phyloP scores from a whole-genome alignment of 1,140 invertebrate species.

The Macrocentrus cingulum region DNA sequence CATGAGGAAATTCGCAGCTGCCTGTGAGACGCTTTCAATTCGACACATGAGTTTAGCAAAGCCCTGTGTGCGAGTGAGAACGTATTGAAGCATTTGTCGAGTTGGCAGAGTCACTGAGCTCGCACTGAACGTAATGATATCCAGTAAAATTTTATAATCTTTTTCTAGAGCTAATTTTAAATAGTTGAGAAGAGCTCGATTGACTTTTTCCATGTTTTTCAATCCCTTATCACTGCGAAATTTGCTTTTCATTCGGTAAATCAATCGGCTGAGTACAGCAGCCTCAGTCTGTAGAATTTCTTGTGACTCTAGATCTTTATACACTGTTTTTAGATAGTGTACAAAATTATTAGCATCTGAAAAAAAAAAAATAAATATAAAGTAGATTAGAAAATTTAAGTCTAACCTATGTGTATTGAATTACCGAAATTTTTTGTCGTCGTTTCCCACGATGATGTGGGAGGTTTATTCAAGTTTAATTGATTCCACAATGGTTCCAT shows the following conservation, averaged over 20 bases:
- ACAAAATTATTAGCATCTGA: conserved; percentile 38
- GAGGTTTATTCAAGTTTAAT: conserved; percentile 40
- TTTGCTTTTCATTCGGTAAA: conserved; percentile 66
- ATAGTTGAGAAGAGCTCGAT: conserved; percentile 61
- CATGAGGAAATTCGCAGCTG: conserved; percentile 58
- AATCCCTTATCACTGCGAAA: conserved; percentile 65
- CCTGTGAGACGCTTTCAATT: conserved; percentile 54
- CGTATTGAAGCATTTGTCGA: conserved; percentile 63
- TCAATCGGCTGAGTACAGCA: conserved; percentile 61
- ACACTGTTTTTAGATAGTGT: conserved; percentile 33
- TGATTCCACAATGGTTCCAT: conserved; percentile 49
- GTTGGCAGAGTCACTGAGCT: conserved; percentile 55
- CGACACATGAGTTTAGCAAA: conserved; percentile 62
- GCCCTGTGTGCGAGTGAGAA: conserved; percentile 60
- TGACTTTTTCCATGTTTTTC: conserved; percentile 62
- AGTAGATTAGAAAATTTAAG: conserved; percentile 13
- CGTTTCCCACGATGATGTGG: conserved; percentile 37
- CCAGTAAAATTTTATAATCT: conserved; percentile 47
- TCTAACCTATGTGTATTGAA: conserved; percentile 18
- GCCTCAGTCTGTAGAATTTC: conserved; percentile 60
- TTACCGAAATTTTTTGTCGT: conserved; percentile 37
- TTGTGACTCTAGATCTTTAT: conserved; percentile 55
- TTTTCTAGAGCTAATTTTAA: conserved; percentile 53
- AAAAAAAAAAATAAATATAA: conserved; percentile 26
- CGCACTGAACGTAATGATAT: conserved; percentile 42